Conservation (phyloP, 2,797 vertebrate genomes). For the Prionace glauca region DNA sequence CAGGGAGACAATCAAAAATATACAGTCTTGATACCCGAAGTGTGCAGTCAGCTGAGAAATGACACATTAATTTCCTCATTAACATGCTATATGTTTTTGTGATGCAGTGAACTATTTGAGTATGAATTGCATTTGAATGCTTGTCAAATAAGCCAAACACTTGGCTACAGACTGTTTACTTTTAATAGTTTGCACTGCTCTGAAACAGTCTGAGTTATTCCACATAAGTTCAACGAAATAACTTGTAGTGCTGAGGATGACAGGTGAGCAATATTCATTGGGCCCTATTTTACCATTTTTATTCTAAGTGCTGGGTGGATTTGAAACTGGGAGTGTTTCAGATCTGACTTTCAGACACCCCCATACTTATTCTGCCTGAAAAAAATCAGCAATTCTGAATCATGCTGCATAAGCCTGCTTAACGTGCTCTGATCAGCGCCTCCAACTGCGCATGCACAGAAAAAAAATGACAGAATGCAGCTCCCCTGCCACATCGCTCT, state of each 20-base stretch:
- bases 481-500: no score
- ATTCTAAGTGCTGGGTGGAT: no score
- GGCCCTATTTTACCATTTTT: no score
- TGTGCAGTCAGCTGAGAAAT: neutral
- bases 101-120: neutral
- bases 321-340: no score
- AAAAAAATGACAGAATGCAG: no score
- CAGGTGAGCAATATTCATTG: slow-evolving; percentile 1
- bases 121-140: neutral
- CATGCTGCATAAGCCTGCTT: no score
- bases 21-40: neutral
- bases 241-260: neutral
- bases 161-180: neutral
- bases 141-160: neutral
- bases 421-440: no score
- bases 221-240: neutral
- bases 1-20: neutral
- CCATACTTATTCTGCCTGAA: no score
- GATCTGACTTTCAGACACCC: no score
- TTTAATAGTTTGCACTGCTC: neutral
- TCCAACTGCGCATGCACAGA: no score
- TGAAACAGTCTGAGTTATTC: neutral
- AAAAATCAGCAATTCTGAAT: no score
- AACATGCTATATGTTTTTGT: neutral
- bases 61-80: neutral